Evolutionary conservation across 2,113 vertebrate genomes (phyloP).

Genomic region (Haemorhous mexicanus): DNA sequence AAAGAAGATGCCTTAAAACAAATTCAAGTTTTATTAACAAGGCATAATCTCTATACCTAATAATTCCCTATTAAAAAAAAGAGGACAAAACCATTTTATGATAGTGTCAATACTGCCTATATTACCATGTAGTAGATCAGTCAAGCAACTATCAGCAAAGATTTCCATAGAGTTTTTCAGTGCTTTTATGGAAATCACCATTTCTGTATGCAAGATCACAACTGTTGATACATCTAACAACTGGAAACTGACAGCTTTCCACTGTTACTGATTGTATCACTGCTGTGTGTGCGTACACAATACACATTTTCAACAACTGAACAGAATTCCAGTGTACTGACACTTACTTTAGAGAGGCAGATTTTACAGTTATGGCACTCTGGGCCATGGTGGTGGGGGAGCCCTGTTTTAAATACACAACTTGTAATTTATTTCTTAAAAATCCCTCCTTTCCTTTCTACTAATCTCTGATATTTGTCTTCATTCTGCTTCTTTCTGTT

Average conservation of each 20-base stretch:
- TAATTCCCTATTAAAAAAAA: neutral
- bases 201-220: neutral
- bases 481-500: neutral
- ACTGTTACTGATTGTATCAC: neutral
- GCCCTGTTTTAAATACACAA: neutral
- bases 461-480: neutral
- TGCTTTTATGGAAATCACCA: neutral
- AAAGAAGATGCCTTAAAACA: neutral
- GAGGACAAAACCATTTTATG: neutral
- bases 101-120: neutral
- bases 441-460: neutral
- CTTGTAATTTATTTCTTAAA: neutral
- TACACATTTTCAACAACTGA: neutral
- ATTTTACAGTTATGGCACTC: neutral
- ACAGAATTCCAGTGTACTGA: neutral
- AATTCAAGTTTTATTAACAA: neutral
- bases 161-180: neutral
- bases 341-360: neutral
- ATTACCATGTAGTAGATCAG: neutral
- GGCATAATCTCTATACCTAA: neutral
- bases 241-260: neutral
- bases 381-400: too few relatives aligned
- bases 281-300: neutral
- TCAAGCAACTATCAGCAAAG: neutral
- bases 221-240: neutral